phyloP scores from a whole-genome alignment of 2,888 invertebrate species.

The Subacronicta megacephala region DNA sequence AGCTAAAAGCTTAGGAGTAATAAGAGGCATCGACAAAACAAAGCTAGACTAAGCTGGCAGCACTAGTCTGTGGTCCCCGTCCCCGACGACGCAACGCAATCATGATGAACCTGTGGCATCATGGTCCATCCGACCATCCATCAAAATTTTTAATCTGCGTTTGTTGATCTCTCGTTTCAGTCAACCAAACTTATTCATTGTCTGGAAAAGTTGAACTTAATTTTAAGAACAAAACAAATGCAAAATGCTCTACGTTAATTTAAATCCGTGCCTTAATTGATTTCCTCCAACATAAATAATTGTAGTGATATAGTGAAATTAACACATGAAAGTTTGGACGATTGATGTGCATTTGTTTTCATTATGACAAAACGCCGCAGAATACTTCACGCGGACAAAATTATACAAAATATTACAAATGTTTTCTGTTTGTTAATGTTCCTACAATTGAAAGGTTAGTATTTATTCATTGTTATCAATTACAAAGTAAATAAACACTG shows the following conservation, averaged over 20 bases:
- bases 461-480: not conserved
- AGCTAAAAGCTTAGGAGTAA: too few species aligned
- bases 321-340: conserved; percentile 64
- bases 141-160: too few species aligned
- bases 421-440: conserved; percentile 87
- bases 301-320: conserved; percentile 44
- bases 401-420: conserved; percentile 83
- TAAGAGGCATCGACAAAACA: too few species aligned
- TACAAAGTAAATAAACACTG: not conserved
- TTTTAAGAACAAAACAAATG: conserved; percentile 5
- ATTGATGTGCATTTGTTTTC: conserved; percentile 79
- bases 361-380: conserved; percentile 88
- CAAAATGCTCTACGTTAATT: conserved; percentile 32
- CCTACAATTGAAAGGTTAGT: conserved; percentile 82
- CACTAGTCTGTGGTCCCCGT: too few species aligned
- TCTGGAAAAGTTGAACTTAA: too few species aligned
- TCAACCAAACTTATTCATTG: too few species aligned
- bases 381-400: conserved; percentile 86
- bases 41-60: too few species aligned
- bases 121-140: too few species aligned
- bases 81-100: too few species aligned
- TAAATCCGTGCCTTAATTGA: conserved; percentile 53
- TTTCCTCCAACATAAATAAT: conserved; percentile 15
- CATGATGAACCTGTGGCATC: too few species aligned
- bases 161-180: too few species aligned